Conservation (phyloP, 2,888 invertebrate species). For the Slavum lentiscoides region DNA sequence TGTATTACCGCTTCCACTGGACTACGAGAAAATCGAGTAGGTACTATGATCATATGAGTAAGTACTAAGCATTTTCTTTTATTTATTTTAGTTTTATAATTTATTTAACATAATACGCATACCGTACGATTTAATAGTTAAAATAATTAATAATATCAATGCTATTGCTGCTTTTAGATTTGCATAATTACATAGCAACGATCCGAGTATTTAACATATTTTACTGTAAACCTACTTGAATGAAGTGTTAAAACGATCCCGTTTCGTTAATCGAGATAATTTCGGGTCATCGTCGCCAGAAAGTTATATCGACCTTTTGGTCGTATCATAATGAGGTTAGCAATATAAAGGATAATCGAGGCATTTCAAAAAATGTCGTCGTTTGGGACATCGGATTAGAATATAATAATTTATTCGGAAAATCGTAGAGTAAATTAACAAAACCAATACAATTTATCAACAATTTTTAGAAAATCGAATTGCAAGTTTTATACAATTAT, state of each 20-base stretch:
- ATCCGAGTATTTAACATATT: not conserved
- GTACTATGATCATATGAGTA: too few relatives aligned
- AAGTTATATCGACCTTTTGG: not conserved
- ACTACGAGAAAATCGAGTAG: too few relatives aligned
- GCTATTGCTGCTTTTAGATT: not conserved
- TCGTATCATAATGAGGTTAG: not conserved
- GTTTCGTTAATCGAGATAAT: conserved; percentile 1
- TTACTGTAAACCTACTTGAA: not conserved
- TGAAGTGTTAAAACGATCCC: not conserved
- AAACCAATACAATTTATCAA: not conserved
- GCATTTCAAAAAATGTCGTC: not conserved
- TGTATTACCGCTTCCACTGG: too few relatives aligned
- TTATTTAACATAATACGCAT: too few relatives aligned
- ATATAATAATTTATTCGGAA: not conserved
- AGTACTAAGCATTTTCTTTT: too few relatives aligned
- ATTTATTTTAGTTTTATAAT: too few relatives aligned
- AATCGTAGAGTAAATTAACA: not conserved
- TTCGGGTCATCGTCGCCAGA: not conserved
- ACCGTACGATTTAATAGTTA: too few relatives aligned
- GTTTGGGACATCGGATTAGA: not conserved
- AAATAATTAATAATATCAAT: too few relatives aligned
- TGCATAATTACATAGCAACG: not conserved
- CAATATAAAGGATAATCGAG: not conserved
- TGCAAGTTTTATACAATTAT: not conserved
- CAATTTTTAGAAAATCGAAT: not conserved